These are phyloP conservation scores for Neuroscelio doddi DNA, from an alignment of 2,888 invertebrate species.

Conservation along the genomic window DNA sequence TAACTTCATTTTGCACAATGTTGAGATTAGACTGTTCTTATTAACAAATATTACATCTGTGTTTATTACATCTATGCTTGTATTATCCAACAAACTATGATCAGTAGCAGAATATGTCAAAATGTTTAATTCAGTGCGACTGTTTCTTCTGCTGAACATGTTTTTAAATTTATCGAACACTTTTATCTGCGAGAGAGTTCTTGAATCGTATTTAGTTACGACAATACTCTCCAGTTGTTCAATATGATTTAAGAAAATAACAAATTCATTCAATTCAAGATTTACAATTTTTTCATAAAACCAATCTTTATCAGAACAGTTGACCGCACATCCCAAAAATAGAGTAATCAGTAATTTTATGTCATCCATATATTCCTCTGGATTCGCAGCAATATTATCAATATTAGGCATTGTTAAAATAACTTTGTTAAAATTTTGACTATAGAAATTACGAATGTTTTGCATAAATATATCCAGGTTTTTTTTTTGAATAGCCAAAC, in stretches of 20 bases:
- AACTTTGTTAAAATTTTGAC: constrained; percentile 11
- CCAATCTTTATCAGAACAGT: constrained; percentile 18
- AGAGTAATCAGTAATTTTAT: constrained; percentile 17
- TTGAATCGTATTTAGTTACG: not conserved
- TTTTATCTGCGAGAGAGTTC: no score
- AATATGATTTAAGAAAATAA: not conserved
- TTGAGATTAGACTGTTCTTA: not conserved
- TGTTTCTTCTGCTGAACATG: no score
- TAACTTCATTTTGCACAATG: constrained; percentile 2
- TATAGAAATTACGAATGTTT: constrained; percentile 11
- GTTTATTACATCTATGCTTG: not conserved
- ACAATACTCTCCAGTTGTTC: not conserved
- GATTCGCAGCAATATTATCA: constrained; percentile 9
- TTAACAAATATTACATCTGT: no score
- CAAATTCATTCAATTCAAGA: not conserved
- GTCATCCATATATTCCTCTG: constrained; percentile 14
- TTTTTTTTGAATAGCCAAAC: not conserved
- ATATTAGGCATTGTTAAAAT: constrained; percentile 8
- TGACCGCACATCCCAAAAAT: constrained; percentile 21
- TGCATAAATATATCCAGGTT: constrained; percentile 4
- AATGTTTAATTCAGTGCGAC: not conserved
- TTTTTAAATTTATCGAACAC: no score
- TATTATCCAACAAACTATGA: no score
- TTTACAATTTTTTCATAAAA: constrained; percentile 29
- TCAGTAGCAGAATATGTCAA: not conserved